Evolutionary conservation across 2,113 vertebrate genomes (phyloP), one percentile per base, ranked within the genome.

Genomic region (Albula goreensis): DNA sequence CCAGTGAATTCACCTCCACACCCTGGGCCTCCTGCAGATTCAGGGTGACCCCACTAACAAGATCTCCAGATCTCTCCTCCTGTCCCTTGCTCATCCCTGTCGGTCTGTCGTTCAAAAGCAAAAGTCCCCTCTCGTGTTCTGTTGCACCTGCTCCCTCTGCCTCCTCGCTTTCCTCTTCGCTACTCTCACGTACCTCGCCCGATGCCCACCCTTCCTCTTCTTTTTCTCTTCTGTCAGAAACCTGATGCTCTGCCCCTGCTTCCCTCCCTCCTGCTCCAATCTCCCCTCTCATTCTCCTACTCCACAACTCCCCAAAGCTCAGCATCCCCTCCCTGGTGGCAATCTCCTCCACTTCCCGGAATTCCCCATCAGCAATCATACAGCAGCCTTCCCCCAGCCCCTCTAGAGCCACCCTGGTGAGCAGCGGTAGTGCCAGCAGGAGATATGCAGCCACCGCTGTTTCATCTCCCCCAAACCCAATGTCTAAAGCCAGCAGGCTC

Each of bases 401-500:
- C 17, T 94, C 95, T 53, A 95, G 10, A 1, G 93, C 94, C 83
- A 93, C 83, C 63, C 89, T 93, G 60, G 93, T 89, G 63, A 96
- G 90, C 80, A 12, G n/a, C 5, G 93, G 90, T 87, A 95, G 83
- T 41, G 91, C 77, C 11, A 96, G 94, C 60, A 96, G 91, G 4
- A 96, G 92, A 80, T 91, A 93, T 49, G 93, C 93, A 3, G 92
- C 90, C 1, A 90, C 90, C 0, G 83, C 93, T 1, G 57, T 89
- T 74, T 93, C 91, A 57, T 86, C 83, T 87, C 93, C 88, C 83
- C 91, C 94, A 79, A 95, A 92, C 17, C 93, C 92, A 13, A 94
- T 93, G 88, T 95, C 94, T 84, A 93, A 50, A 85, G 95, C 95
- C 15, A 93, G 88, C 12, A 96, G 89, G 78, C 92, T 95, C 81